Evolutionary conservation across 1,140 invertebrate species (phyloP).

Genomic region (Cylas formicarius): DNA sequence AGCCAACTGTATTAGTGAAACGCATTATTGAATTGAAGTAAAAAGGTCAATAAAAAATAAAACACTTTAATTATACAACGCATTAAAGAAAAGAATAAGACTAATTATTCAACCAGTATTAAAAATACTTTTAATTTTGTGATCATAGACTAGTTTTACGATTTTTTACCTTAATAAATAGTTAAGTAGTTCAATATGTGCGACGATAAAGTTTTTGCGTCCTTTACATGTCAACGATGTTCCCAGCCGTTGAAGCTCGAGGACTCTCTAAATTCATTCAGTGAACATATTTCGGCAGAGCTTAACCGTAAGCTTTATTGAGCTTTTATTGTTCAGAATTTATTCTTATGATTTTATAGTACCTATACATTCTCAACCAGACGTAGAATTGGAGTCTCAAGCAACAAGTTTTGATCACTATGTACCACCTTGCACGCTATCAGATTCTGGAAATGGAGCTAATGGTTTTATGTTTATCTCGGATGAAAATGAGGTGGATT

Average conservation of each 20-base stretch:
- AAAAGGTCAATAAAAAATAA: too few relatives aligned
- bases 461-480: constrained; percentile 81
- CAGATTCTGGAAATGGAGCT: constrained; percentile 68
- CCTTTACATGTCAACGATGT: constrained; percentile 90
- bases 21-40: too few relatives aligned
- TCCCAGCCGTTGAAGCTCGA: constrained; percentile 80
- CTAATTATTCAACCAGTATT: too few relatives aligned
- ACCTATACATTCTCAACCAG: constrained; percentile 61
- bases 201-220: constrained; percentile 64
- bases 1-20: too few relatives aligned
- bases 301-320: constrained; percentile 64
- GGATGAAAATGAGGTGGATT: constrained; percentile 61
- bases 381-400: constrained; percentile 60
- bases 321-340: constrained; percentile 22
- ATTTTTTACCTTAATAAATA: too few relatives aligned
- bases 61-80: too few relatives aligned
- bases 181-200: too few relatives aligned
- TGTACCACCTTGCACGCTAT: constrained; percentile 69
- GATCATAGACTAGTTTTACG: too few relatives aligned
- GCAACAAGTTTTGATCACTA: constrained; percentile 67
- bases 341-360: constrained; percentile 45
- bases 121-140: too few relatives aligned
- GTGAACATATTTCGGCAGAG: constrained; percentile 81
- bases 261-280: constrained; percentile 73
- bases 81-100: too few relatives aligned